phyloP scores from a whole-genome alignment of 2,797 vertebrate species.

The Ispidina lecontei region DNA sequence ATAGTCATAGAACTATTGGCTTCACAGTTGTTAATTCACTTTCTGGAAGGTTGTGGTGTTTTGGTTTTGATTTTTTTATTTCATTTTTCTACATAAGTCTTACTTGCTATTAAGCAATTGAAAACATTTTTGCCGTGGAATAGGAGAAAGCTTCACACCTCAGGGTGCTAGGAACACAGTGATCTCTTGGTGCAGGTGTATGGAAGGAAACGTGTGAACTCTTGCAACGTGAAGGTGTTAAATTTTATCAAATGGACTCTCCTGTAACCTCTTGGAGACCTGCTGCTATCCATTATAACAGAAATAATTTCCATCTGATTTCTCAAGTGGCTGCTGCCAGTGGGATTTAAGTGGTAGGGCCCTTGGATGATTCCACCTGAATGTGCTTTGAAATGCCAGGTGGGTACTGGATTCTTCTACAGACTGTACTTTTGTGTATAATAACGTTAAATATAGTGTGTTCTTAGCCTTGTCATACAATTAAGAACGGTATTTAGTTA shows the following conservation, averaged over 20 bases:
- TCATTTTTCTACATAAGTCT: neutral
- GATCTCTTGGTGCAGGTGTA: conserved; percentile 33
- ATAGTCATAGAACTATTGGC: neutral
- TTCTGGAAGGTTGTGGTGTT: neutral
- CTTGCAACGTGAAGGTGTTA: neutral
- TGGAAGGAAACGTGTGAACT: conserved; percentile 47
- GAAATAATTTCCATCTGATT: conserved; percentile 54
- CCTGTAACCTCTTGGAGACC: conserved; percentile 28
- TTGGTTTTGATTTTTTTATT: neutral
- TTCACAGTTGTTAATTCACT: neutral
- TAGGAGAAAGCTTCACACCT: conserved; percentile 28
- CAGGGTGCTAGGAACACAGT: neutral
- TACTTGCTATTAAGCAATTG: neutral
- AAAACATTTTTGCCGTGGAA: conserved; percentile 4
- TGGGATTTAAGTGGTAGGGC: neutral
- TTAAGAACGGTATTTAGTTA: neutral
- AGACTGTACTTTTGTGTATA: neutral
- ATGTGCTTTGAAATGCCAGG: neutral
- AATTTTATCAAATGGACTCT: conserved; percentile 48
- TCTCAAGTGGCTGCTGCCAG: neutral
- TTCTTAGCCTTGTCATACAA: neutral
- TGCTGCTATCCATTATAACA: conserved; percentile 38
- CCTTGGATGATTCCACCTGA: neutral
- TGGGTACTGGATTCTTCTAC: neutral
- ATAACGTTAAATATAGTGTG: neutral